These are phyloP conservation scores for Oasisia sp. DNA, from an alignment of 2,888 invertebrate species.

Conservation along the genomic window DNA sequence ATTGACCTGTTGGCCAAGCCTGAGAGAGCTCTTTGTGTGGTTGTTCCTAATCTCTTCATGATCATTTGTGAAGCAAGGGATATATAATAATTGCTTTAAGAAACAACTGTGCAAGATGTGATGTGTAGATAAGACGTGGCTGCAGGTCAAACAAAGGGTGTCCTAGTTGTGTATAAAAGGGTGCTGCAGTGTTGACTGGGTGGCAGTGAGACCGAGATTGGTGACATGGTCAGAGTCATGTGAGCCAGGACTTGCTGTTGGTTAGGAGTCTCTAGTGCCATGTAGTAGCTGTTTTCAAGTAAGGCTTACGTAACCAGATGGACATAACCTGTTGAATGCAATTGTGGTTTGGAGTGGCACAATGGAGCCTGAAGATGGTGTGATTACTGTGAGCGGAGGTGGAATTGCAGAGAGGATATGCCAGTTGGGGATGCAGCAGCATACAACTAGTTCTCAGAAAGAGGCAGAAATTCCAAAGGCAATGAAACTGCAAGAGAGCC, in stretches of 20 bases:
- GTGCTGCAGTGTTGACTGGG: background rate
- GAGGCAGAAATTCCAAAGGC: background rate
- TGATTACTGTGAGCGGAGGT: background rate
- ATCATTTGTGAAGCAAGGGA: background rate
- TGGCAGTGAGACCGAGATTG: background rate
- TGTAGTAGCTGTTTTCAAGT: background rate
- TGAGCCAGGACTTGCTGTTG: background rate
- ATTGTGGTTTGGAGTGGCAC: background rate
- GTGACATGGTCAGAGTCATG: background rate
- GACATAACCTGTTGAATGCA: background rate
- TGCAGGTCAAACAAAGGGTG: background rate
- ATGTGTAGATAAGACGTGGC: background rate
- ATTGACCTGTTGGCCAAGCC: background rate
- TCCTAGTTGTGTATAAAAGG: background rate
- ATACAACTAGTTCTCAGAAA: background rate
- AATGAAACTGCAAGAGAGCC: constrained; percentile 10
- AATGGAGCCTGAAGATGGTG: background rate
- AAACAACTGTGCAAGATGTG: background rate
- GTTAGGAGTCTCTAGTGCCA: background rate
- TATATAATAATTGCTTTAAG: constrained; percentile 7
- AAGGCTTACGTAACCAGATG: too few species aligned
- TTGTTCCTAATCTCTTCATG: background rate
- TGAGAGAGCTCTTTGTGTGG: background rate
- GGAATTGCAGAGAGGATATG: background rate
- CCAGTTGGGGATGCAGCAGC: background rate